phyloP scores from a whole-genome alignment of 2,888 invertebrate genomes.

The Perizoma flavofasciatum region DNA sequence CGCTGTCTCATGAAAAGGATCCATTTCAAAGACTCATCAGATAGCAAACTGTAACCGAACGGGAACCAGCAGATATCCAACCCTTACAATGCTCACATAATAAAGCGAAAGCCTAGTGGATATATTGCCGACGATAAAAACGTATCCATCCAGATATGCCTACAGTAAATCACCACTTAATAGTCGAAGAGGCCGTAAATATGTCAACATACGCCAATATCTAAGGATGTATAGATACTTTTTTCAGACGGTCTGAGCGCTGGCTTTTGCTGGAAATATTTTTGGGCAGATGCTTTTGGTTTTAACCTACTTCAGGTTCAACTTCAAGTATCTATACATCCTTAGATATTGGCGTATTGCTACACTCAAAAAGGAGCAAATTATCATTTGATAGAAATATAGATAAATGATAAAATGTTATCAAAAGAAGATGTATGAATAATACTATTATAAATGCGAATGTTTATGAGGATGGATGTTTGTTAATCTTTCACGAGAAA shows the following conservation, averaged over 20 bases:
- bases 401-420: too few species aligned
- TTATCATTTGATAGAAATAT: too few species aligned
- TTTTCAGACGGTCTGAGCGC: slow-evolving; percentile 45
- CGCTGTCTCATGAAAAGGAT: too few species aligned
- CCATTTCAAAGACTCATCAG: slow-evolving; percentile 26
- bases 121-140: slow-evolving; percentile 81
- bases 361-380: too few species aligned
- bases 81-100: slow-evolving; percentile 67
- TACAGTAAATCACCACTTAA: slow-evolving; percentile 81
- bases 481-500: too few species aligned
- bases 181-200: slow-evolving; percentile 81
- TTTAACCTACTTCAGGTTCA: too few species aligned
- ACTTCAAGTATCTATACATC: slow-evolving; percentile 69
- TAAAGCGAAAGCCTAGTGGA: slow-evolving; percentile 72
- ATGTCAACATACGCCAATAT: slow-evolving; percentile 82
- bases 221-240: slow-evolving; percentile 72
- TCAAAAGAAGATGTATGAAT: too few species aligned
- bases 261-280: slow-evolving; percentile 22
- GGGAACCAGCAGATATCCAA: slow-evolving; percentile 35
- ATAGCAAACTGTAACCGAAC: slow-evolving; percentile 27
- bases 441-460: too few species aligned
- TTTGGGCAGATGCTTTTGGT: slow-evolving; percentile 2
- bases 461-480: too few species aligned
- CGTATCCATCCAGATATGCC: slow-evolving; percentile 82
- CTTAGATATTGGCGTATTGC: slow-evolving; percentile 76